Base-by-base conservation (phyloP, 2,113 vertebrate species). In the Talpa occidentalis region DNA sequence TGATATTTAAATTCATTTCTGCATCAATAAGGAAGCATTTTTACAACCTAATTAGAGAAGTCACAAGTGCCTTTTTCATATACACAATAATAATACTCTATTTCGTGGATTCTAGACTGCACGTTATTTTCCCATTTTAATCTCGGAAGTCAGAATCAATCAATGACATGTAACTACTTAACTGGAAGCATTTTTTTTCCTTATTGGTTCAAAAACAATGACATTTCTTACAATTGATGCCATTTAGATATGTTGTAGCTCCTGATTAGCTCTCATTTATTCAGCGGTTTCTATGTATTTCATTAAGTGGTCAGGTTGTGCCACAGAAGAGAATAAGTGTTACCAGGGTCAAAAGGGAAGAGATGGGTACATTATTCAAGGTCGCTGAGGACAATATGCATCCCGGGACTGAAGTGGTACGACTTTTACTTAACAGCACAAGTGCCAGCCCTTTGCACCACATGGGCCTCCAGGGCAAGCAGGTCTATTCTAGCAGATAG, bases 61-160 rank as follows among this genome's bases (percentile, higher is more conserved):
- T 73, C 56, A 70, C 73, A 77, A 73, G 66, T 62, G 26, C 26
- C n/a, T 92, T 91, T 91, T 47, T 19, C 15, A 44, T n/a, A 79
- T 69, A n/a, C 5, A 70, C 60, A 74, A 69, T 79, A 90, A 72
- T 60, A 72, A 49, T 59, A n/a, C 37, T 6, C 2, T 66, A 56
- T 70, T 91, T 94, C 35, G 30, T 78, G 60, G 60, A 86, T 83
- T 93, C 44, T 79, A 91, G 35, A 22, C 22, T 74, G 37, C 12
- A 21, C 3, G 17, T 56, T 91, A 70, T 70, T 96, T 95, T 93
- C 52, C 86, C 15, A 47, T 69, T 95, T 83, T 83, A 94, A 59
- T 62, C 92, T 94, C 44, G 88, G 86, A 90, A 60, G 37, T 92
- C 77, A 81, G 40, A 37, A 44, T 78, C 52, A 90, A 15, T 80